Percentiles rank a stretch among this genome's conserved stretches.
phyloP scores from a whole-genome alignment of 2,888 invertebrate genomes.

The Drosophila phalerata region DNA sequence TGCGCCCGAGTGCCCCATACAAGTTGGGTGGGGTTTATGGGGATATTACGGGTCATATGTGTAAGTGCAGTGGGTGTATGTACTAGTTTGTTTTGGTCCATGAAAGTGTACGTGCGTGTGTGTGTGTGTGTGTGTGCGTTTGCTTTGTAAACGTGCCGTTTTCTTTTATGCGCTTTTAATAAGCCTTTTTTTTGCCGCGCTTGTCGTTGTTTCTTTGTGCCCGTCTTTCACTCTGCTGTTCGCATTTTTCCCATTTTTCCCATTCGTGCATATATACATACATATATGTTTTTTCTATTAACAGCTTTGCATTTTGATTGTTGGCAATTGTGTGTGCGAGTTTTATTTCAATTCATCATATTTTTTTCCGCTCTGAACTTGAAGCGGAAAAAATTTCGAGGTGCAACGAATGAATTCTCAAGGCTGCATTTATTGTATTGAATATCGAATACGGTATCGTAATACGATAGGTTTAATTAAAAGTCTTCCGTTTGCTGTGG shows the following conservation, averaged over 20 bases:
- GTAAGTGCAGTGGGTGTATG: constrained; percentile 20
- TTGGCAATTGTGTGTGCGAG: constrained; percentile 59
- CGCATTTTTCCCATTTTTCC: not conserved
- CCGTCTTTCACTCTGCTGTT: constrained; percentile 20
- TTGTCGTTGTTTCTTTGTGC: constrained; percentile 68
- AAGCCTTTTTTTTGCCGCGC: constrained; percentile 75
- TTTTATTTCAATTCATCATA: constrained; percentile 27
- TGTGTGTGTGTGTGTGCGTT: constrained; percentile 42
- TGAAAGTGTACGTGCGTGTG: constrained; percentile 36
- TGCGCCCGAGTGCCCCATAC: constrained; percentile 77
- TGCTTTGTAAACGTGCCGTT: constrained; percentile 77
- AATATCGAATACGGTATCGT: not conserved
- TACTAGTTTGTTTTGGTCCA: constrained; percentile 27
- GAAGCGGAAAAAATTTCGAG: constrained; percentile 53
- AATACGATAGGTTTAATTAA: not conserved
- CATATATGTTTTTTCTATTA: constrained; percentile 55
- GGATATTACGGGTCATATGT: constrained; percentile 41
- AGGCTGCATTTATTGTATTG: constrained; percentile 23
- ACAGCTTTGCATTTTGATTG: constrained; percentile 67
- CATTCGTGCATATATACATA: not conserved
- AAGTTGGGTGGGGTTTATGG: constrained; percentile 40
- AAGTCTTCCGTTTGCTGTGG: not conserved
- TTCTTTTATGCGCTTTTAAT: constrained; percentile 79
- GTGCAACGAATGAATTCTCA: constrained; percentile 25
- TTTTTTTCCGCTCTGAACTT: constrained; percentile 55